Evolutionary conservation across 2,888 invertebrate genomes (phyloP).

Genomic region (Lasioglossum zephyrum): DNA sequence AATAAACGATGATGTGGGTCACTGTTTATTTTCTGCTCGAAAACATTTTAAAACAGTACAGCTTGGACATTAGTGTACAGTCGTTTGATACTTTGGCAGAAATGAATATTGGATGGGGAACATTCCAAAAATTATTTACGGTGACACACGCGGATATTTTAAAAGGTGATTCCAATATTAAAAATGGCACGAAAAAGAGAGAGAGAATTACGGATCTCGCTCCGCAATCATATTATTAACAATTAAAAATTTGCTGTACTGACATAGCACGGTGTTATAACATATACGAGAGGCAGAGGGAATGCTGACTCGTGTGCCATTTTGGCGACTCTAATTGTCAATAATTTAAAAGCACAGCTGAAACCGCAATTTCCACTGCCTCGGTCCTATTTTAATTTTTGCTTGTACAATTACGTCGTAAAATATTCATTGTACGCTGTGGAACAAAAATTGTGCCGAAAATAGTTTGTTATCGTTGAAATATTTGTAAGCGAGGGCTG

Average conservation of each 20-base stretch:
- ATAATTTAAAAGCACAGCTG: neutral
- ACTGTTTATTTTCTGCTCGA: no score
- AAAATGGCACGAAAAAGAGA: neutral
- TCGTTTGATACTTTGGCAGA: neutral
- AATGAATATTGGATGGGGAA: neutral
- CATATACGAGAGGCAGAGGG: no score
- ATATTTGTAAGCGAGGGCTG: no score
- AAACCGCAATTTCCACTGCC: neutral
- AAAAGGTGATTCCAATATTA: neutral
- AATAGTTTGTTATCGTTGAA: no score
- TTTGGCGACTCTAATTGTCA: neutral
- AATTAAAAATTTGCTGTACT: neutral
- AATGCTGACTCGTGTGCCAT: neutral
- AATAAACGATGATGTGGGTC: neutral
- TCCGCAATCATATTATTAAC: neutral
- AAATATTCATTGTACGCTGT: neutral
- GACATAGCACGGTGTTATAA: neutral
- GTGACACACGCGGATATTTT: neutral
- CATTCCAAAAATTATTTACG: neutral
- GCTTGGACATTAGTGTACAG: neutral
- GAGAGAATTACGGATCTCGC: neutral
- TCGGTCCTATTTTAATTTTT: neutral
- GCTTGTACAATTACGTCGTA: neutral
- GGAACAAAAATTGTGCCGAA: neutral
- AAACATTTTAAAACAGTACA: neutral